Conservation (phyloP, 2,113 vertebrate species). For the Origma solitaria region DNA sequence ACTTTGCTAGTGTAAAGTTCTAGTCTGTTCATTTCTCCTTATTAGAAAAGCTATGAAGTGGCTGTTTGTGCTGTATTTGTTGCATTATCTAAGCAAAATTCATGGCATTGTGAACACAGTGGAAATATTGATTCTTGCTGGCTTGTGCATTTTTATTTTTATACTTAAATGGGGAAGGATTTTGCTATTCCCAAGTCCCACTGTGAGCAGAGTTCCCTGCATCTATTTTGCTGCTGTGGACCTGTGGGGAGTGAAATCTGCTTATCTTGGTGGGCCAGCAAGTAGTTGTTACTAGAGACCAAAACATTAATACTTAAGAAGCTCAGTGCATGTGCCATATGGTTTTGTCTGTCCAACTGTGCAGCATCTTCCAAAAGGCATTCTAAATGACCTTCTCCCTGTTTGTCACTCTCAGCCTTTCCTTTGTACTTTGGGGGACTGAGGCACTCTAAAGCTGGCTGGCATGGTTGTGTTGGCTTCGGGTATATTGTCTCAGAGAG, state of each 20-base stretch:
- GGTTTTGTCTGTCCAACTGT: background rate
- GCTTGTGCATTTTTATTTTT: background rate
- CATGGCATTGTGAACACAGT: background rate
- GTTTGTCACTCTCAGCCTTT: background rate
- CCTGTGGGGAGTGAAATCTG: constrained; percentile 25
- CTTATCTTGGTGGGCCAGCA: constrained; percentile 17
- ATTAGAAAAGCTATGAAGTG: background rate
- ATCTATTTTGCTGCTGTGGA: background rate
- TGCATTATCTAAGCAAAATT: background rate
- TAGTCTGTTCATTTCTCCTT: background rate
- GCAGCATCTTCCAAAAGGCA: background rate
- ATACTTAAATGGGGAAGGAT: background rate
- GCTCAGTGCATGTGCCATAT: background rate
- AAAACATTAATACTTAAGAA: background rate
- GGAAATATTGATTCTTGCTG: background rate
- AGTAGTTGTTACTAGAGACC: background rate
- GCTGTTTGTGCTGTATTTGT: background rate
- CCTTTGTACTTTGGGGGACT: background rate
- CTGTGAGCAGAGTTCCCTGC: background rate
- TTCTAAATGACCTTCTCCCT: background rate
- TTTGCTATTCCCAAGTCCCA: background rate
- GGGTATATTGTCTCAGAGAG: background rate
- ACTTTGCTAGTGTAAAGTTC: background rate
- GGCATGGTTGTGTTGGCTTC: background rate
- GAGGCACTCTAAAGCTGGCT: background rate